Evolutionary conservation across 2,888 invertebrate species (phyloP), one percentile per base, ranked within the genome.

Genomic region (Mystacides longicornis): DNA sequence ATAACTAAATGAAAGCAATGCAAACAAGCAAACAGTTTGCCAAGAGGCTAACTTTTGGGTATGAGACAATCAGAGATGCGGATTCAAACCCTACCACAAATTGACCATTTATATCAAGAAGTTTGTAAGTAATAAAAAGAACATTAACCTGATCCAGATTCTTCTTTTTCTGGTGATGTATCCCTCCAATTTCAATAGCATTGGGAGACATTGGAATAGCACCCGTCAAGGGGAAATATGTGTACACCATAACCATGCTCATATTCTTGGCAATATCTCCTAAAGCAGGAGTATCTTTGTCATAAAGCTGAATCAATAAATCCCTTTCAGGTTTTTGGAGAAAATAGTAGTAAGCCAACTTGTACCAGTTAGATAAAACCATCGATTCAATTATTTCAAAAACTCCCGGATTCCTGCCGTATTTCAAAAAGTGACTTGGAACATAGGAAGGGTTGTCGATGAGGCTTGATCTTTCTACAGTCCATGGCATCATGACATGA

Each of bases 141-240:
- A n/a, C 4, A 49, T 37, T 56, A 52, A 56, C 56, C 49, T 9
- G 23, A 1, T 42, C 20, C 21, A 46, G 14, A 19, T n/a, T 5
- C 45, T 50, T 53, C 23, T 23, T 45, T 16, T 51, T 49, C 20
- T 52, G 47, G 9, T 55, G 43, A 62, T 82, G 81, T 31, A 81
- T 68, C 1, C 82, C 84, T 21, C 77, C 82, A 23, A 82, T 76
- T 67, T 82, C 84, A 27, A 85, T 68, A 1, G 83, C 67, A 53
- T 78, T 79, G 0, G 80, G 79, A 0, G 79, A 65, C 20, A 71
- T 60, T 0, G 81, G 74, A 2, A 77, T 70, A 1, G 77, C 72
- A 1, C 81, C 81, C 45, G 78, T 77, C 19, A 82, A 63, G 0
- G 81, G 77, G 58, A 75, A 80, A 64, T 85, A 83, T 45, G 81